These are phyloP conservation scores for Diplolepis rosae DNA, from an alignment of 2,888 invertebrate genomes.

Conservation along the genomic window DNA sequence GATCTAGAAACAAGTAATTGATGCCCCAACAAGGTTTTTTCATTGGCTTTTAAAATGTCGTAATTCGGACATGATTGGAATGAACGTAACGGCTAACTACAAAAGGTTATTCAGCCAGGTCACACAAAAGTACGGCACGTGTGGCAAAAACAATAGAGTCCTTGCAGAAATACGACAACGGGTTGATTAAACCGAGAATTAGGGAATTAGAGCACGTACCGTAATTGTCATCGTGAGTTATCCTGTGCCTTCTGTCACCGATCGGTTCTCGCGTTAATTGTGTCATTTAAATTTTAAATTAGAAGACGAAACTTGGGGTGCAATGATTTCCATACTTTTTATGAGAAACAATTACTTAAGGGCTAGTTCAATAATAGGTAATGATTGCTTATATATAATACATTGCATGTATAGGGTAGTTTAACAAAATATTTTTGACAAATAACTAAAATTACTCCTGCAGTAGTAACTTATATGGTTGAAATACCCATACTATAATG, in stretches of 20 bases:
- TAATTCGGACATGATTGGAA: conserved; percentile 36
- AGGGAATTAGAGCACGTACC: conserved; percentile 60
- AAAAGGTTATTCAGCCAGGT: conserved; percentile 51
- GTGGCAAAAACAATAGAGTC: conserved; percentile 61
- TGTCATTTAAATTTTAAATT: conserved; percentile 32
- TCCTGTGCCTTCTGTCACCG: conserved; percentile 48
- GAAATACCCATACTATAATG: no score
- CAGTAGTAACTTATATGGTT: no score
- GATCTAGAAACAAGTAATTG: no score
- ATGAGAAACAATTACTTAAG: no score
- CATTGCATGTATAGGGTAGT: no score
- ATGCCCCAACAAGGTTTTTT: conserved; percentile 1
- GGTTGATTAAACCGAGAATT: conserved; percentile 70
- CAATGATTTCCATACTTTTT: background rate
- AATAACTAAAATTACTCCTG: no score
- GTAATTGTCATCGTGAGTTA: conserved; percentile 55
- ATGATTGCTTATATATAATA: no score
- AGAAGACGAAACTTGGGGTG: background rate
- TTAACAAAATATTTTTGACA: no score
- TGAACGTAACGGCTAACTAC: conserved; percentile 65
- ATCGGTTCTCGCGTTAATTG: conserved; percentile 44
- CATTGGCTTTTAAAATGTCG: conserved; percentile 7
- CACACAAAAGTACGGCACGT: conserved; percentile 57
- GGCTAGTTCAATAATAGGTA: no score
- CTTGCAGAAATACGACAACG: conserved; percentile 56